A percentile compares a stretch with the other conserved stretches of the same genome.
Evolutionary conservation across 1,140 invertebrate genomes (phyloP).

Genomic region (Oedothorax gibbosus): DNA sequence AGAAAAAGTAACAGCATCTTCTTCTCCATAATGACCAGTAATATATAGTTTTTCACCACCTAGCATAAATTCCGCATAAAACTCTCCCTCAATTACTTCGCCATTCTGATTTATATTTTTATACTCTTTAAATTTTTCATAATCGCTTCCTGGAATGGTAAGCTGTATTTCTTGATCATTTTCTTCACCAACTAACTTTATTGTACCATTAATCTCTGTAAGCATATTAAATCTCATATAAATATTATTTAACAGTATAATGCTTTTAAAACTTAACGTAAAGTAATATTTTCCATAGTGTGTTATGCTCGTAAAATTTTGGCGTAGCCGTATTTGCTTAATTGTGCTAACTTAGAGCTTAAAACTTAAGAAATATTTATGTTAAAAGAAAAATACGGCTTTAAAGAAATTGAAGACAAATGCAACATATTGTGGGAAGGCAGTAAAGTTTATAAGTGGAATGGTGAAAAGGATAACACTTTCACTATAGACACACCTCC

Average conservation of each 20-base stretch:
- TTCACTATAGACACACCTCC: slow-evolving; percentile 36
- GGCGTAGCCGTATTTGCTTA: slow-evolving; percentile 4
- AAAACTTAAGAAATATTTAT: slow-evolving; percentile 22
- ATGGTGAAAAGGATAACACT: slow-evolving; percentile 27
- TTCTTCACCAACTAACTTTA: not conserved
- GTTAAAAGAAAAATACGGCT: slow-evolving; percentile 28
- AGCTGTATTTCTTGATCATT: too few relatives aligned
- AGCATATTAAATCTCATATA: not conserved
- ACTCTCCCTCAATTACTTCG: too few relatives aligned
- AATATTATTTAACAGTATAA: not conserved
- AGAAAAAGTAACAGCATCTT: too few relatives aligned
- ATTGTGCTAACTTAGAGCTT: slow-evolving; percentile 16
- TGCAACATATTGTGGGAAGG: slow-evolving; percentile 27
- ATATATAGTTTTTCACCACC: too few relatives aligned
- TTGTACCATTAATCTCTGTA: not conserved
- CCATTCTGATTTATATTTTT: too few relatives aligned
- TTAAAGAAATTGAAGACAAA: slow-evolving; percentile 24
- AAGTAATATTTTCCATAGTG: not conserved
- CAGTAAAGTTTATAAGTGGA: slow-evolving; percentile 23
- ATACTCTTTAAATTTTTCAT: too few relatives aligned
- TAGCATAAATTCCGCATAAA: too few relatives aligned
- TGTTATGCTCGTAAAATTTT: slow-evolving; percentile 1
- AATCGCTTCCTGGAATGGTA: too few relatives aligned
- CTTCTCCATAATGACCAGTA: too few relatives aligned
- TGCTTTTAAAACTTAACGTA: not conserved